These are phyloP conservation scores for Myotis myotis DNA, from an alignment of 2,797 vertebrate genomes.

Conservation along the genomic window DNA sequence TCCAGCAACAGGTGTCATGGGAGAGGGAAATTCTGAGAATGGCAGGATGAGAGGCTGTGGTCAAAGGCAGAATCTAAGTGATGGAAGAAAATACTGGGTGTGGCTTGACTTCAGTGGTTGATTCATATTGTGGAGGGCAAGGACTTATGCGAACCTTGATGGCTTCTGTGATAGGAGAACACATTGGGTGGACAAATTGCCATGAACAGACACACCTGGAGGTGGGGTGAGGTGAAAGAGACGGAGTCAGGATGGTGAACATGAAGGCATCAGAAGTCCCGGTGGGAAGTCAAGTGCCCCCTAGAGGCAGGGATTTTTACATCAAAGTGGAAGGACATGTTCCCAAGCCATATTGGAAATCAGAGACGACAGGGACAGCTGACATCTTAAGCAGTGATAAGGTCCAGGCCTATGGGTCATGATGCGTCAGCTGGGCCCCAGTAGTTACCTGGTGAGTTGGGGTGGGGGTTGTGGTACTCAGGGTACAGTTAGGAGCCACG, in stretches of 20 bases:
- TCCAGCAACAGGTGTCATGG: fast-evolving
- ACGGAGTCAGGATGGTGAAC: fast-evolving
- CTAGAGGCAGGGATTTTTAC: too few species aligned
- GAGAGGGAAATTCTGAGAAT: not conserved
- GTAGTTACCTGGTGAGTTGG: not conserved
- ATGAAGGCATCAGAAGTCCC: fast-evolving
- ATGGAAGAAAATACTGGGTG: too few species aligned
- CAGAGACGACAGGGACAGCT: fast-evolving
- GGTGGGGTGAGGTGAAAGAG: not conserved
- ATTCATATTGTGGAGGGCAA: not conserved
- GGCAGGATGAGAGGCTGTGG: not conserved
- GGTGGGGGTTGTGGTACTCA: not conserved
- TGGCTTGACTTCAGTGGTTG: not conserved
- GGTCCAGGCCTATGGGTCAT: not conserved
- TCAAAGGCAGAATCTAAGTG: too few species aligned
- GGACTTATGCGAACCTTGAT: fast-evolving
- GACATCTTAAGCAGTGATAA: fast-evolving
- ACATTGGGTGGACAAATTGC: fast-evolving
- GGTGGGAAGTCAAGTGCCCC: too few species aligned
- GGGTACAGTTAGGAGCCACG: fast-evolving
- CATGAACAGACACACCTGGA: too few species aligned
- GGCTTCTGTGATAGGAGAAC: fast-evolving
- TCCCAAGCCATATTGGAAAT: not conserved
- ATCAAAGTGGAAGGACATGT: fast-evolving
- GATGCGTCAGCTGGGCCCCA: fast-evolving